Conservation (phyloP, 2,888 invertebrate genomes). For the Hydraecia micacea region DNA sequence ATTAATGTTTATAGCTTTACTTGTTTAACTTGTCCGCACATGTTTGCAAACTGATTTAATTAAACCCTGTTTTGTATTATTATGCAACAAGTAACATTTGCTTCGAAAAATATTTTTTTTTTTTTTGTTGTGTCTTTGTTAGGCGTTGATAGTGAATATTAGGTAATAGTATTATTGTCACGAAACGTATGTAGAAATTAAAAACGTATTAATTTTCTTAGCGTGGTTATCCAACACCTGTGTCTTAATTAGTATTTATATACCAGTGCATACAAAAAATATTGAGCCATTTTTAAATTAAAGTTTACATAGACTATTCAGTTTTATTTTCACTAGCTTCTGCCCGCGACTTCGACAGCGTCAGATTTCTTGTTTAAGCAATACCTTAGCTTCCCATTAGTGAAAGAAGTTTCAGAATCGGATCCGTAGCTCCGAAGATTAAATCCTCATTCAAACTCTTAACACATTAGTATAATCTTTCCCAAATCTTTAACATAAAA, state of each 20-base stretch:
- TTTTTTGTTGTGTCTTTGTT: neutral
- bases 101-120: neutral
- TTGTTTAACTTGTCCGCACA: slow-evolving; percentile 9
- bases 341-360: neutral
- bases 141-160: neutral
- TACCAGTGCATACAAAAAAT: neutral
- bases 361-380: too few relatives aligned
- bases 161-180: neutral
- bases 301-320: neutral
- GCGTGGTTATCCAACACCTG: neutral
- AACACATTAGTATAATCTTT: neutral
- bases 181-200: neutral
- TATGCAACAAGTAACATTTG: slow-evolving; percentile 24
- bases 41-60: slow-evolving; percentile 28
- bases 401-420: neutral
- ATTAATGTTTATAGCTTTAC: slow-evolving; percentile 30
- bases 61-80: slow-evolving; percentile 2
- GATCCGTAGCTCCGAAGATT: neutral
- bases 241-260: neutral
- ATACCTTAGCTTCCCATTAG: neutral
- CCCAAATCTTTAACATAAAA: neutral
- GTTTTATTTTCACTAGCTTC: neutral
- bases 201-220: neutral
- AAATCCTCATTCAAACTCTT: neutral
- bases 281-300: neutral